These are phyloP conservation scores for Hydropsyche betteni DNA, from an alignment of 2,888 invertebrate genomes.

Conservation along the genomic window DNA sequence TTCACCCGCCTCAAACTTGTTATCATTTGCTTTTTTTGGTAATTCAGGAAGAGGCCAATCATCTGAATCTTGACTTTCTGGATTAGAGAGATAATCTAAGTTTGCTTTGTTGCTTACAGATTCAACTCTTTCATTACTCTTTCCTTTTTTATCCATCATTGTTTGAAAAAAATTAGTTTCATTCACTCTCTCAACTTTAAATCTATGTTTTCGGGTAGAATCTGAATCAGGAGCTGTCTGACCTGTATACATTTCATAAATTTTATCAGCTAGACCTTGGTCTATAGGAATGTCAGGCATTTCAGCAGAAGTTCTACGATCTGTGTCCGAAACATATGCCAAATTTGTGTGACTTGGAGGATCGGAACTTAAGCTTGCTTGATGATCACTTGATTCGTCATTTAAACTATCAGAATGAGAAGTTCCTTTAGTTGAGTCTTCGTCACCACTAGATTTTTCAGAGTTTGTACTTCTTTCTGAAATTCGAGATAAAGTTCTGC, in stretches of 20 bases:
- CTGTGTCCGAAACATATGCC: conserved; percentile 81
- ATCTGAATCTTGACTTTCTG: conserved; percentile 78
- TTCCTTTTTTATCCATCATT: conserved; percentile 47
- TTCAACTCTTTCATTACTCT: conserved; percentile 40
- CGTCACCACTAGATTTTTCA: conserved; percentile 86
- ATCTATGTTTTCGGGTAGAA: conserved; percentile 53
- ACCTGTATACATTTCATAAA: conserved; percentile 66
- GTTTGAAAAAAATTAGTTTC: conserved; percentile 48
- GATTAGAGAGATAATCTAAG: conserved; percentile 60
- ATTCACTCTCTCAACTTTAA: conserved; percentile 49
- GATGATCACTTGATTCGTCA: conserved; percentile 87
- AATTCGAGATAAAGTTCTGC: conserved; percentile 83
- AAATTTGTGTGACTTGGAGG: conserved; percentile 79
- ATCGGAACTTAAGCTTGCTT: conserved; percentile 85
- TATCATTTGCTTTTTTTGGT: conserved; percentile 57
- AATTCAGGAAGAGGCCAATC: conserved; percentile 81
- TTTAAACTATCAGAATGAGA: conserved; percentile 85
- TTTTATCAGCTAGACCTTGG: conserved; percentile 66
- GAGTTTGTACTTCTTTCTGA: conserved; percentile 90
- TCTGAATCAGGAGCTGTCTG: conserved; percentile 44
- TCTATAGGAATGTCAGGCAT: conserved; percentile 87
- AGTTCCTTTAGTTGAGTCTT: conserved; percentile 86
- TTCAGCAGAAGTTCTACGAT: conserved; percentile 83
- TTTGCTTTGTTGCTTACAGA: conserved; percentile 53
- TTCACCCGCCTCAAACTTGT: neutral